Base-by-base conservation (phyloP, 2,888 invertebrate species). In the Apamea monoglypha region DNA sequence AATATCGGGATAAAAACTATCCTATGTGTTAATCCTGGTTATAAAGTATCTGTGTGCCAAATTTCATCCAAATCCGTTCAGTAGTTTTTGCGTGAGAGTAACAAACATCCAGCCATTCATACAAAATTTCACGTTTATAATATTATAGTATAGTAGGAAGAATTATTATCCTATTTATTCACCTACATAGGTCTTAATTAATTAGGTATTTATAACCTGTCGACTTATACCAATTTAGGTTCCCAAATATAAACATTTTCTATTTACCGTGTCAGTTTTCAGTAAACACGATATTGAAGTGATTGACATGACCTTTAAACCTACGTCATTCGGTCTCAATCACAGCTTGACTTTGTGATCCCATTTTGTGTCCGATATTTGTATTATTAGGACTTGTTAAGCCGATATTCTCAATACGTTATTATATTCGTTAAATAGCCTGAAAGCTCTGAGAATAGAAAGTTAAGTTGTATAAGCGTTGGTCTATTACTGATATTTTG, bases 291-390 rank as follows among this genome's bases (percentile, higher is more conserved):
- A 21, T 78, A 32, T 70, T 36, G 25, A 63, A 72, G 18, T 71
- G 77, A 84, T 81, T 73, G 76, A 70, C 86, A 50, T 56, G 81
- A 81, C 86, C 82, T 80, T 80, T 71, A 80, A 47, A 85, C 85
- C 85, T 85, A 74, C 66, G 61, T 80, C 71, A 80, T 66, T 74
- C 67, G 18, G 61, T 84, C 56, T 68, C 47, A 72, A 82, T 82
- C 67, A 67, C 68, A 78, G 53, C 47, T 86, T 72, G 83, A 85
- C 85, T 74, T 56, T 68, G 64, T 73, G 69, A 80, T 66, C 64
- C 85, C 44, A 73, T 69, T 70, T 74, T 74, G 68, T 73, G 70
- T 68, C 12, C 56, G 36, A 74, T 56, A 74, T 75, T 59, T 69
- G 83, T 84, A 44, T 76, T 78, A 78, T 70, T 50, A 78, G 21